Conservation (phyloP, 2,797 vertebrate genomes). For the Momotus momota region DNA sequence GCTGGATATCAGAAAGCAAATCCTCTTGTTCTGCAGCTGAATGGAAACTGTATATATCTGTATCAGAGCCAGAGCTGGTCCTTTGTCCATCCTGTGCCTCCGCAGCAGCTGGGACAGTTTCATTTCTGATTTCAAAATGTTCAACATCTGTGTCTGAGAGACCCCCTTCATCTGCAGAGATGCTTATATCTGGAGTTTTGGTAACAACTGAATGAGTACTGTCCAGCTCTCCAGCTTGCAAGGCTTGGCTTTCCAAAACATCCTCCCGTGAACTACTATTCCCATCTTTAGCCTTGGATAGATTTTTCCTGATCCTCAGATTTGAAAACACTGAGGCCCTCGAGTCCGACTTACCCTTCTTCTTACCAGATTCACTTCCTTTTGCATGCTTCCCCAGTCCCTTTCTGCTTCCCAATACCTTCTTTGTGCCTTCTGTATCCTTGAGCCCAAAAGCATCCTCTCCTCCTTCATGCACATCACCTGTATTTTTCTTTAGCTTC, state of each 20-base stretch:
- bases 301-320: slow-evolving; percentile 91
- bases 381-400: slow-evolving; percentile 84
- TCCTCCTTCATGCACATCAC: slow-evolving; percentile 85
- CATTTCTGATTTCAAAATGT: slow-evolving; percentile 75
- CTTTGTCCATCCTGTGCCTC: slow-evolving; percentile 84
- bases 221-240: slow-evolving; percentile 86
- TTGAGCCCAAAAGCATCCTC: slow-evolving; percentile 86
- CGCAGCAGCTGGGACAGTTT: slow-evolving; percentile 69
- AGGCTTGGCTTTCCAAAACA: slow-evolving; percentile 81
- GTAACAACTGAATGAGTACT: slow-evolving; percentile 80
- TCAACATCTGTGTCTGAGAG: slow-evolving; percentile 88
- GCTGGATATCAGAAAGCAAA: slow-evolving; percentile 96
- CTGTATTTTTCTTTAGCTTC: slow-evolving; percentile 88
- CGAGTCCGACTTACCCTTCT: slow-evolving; percentile 90
- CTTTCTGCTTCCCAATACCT: slow-evolving; percentile 86
- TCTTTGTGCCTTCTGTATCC: slow-evolving; percentile 87
- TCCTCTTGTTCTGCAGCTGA: slow-evolving; percentile 96
- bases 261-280: slow-evolving; percentile 89
- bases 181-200: slow-evolving; percentile 89
- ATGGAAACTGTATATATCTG: slow-evolving; percentile 98
- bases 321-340: slow-evolving; percentile 93
- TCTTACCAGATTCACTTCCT: slow-evolving; percentile 83
- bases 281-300: slow-evolving; percentile 85
- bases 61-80: slow-evolving; percentile 95
- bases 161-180: slow-evolving; percentile 88